Conservation (phyloP, 1,140 invertebrate genomes). For the Aphaenogaster floridana region DNA sequence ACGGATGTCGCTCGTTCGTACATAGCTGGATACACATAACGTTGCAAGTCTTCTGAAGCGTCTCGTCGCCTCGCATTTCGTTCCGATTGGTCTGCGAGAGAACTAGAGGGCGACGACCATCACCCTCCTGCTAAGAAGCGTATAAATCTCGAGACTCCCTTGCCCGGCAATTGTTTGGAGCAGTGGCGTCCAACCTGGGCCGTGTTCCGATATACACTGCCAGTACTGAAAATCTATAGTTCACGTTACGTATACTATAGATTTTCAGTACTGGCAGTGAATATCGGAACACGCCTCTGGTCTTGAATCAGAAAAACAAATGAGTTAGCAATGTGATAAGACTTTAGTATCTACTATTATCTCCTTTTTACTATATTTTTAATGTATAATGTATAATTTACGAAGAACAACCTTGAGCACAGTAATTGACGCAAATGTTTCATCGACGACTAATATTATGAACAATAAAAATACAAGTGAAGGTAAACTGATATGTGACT, state of each 20-base stretch:
- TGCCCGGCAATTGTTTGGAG: conserved; percentile 16
- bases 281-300: too few species aligned
- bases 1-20: conserved; percentile 4
- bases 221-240: too few species aligned
- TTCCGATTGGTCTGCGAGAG: conserved; percentile 9
- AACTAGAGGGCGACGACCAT: conserved; percentile 41
- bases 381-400: background rate
- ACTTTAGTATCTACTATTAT: background rate
- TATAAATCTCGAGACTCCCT: conserved; percentile 6
- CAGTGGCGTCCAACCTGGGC: conserved; percentile 4
- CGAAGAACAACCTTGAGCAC: background rate
- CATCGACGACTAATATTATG: background rate
- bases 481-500: too few species aligned
- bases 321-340: background rate
- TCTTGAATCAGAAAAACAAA: background rate
- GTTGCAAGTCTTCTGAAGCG: conserved; percentile 8
- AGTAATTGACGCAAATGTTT: background rate
- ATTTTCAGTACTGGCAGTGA: too few species aligned
- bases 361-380: background rate
- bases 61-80: conserved; percentile 5
- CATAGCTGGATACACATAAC: background rate
- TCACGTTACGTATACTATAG: too few species aligned
- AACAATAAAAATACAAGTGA: background rate
- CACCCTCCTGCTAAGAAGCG: conserved; percentile 38
- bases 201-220: too few species aligned